phyloP scores from a whole-genome alignment of 1,140 invertebrate species.

The Temnothorax curvispinosus region DNA sequence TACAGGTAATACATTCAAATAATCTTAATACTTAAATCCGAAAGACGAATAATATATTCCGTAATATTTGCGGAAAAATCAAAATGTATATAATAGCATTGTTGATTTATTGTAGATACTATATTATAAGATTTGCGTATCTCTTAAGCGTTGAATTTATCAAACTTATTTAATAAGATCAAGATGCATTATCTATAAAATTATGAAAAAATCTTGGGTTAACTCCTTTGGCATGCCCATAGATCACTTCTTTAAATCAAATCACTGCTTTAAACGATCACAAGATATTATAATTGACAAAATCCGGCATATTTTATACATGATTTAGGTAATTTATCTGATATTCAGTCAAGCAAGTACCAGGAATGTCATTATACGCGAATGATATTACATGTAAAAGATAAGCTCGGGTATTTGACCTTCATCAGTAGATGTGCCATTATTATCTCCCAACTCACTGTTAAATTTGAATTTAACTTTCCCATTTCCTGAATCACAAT shows the following conservation, averaged over 20 bases:
- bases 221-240: slow-evolving; percentile 50
- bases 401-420: slow-evolving; percentile 97
- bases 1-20: slow-evolving; percentile 10
- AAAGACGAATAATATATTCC: slow-evolving; percentile 10
- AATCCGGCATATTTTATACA: slow-evolving; percentile 62
- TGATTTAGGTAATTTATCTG: slow-evolving; percentile 51
- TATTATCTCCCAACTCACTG: slow-evolving; percentile 95
- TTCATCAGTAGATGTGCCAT: slow-evolving; percentile 96
- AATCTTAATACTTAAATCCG: slow-evolving; percentile 34
- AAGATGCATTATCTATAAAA: slow-evolving; percentile 20
- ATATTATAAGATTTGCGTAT: background rate
- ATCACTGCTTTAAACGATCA: slow-evolving; percentile 35
- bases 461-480: slow-evolving; percentile 95
- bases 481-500: slow-evolving; percentile 90
- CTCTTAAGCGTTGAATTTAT: background rate
- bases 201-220: slow-evolving; percentile 39
- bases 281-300: slow-evolving; percentile 69
- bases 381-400: slow-evolving; percentile 88
- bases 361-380: slow-evolving; percentile 64
- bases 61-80: slow-evolving; percentile 11
- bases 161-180: background rate
- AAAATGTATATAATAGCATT: slow-evolving; percentile 12
- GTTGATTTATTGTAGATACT: slow-evolving; percentile 1
- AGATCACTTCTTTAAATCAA: slow-evolving; percentile 30
- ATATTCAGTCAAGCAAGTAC: slow-evolving; percentile 55